phyloP scores from a whole-genome alignment of 1,140 invertebrate genomes.

The Oncopodura yosiiana region DNA sequence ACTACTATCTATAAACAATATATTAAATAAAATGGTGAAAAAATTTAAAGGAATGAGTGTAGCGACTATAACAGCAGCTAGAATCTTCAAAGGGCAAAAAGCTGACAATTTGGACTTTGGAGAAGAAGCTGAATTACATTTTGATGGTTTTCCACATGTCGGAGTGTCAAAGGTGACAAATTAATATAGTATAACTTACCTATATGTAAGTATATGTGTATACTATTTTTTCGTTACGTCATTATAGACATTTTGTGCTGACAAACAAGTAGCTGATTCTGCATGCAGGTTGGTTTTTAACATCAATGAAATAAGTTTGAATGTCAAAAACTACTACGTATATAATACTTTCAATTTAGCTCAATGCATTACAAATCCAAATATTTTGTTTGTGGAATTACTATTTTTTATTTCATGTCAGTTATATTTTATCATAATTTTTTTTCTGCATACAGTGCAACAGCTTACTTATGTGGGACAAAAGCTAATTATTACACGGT shows the following conservation, averaged over 20 bases:
- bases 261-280: slow-evolving; percentile 9
- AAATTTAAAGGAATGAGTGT: slow-evolving; percentile 69
- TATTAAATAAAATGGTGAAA: too few relatives aligned
- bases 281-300: too few relatives aligned
- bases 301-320: too few relatives aligned
- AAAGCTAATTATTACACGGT: slow-evolving; percentile 38
- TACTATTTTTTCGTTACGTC: background rate
- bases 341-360: too few relatives aligned
- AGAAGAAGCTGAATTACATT: slow-evolving; percentile 57
- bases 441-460: too few relatives aligned
- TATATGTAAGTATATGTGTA: background rate
- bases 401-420: too few relatives aligned
- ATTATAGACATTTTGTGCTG: slow-evolving; percentile 9
- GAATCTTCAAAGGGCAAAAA: slow-evolving; percentile 46
- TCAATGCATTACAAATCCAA: too few relatives aligned
- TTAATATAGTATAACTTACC: slow-evolving; percentile 34
- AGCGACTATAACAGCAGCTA: slow-evolving; percentile 36
- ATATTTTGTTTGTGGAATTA: too few relatives aligned
- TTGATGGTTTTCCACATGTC: slow-evolving; percentile 64
- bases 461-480: slow-evolving; percentile 45
- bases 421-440: too few relatives aligned
- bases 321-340: too few relatives aligned
- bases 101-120: slow-evolving; percentile 38
- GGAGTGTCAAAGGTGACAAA: slow-evolving; percentile 46
- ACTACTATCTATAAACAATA: too few relatives aligned